Conservation (phyloP, 2,113 vertebrate genomes). For the Pica pica region DNA sequence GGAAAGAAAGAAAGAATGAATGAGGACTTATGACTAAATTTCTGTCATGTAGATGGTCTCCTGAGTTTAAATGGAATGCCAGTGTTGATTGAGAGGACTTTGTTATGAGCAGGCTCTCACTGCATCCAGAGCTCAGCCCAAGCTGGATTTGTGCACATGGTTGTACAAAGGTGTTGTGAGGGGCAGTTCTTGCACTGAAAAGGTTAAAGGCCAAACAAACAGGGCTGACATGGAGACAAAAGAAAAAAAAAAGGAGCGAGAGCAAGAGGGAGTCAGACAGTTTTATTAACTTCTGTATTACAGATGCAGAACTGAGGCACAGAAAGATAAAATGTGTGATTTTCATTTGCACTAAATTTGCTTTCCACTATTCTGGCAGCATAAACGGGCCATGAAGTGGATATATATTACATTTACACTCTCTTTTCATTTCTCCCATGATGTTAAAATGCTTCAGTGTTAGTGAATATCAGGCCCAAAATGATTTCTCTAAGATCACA, state of each 20-base stretch:
- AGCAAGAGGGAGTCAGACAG: not conserved
- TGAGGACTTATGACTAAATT: not conserved
- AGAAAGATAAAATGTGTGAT: conserved; percentile 52
- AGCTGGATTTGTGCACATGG: not conserved
- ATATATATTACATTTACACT: conserved; percentile 55
- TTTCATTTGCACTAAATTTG: conserved; percentile 60
- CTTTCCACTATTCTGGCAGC: conserved; percentile 48
- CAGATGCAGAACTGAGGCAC: conserved; percentile 32
- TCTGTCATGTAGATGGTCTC: not conserved
- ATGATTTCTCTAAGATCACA: conserved; percentile 7
- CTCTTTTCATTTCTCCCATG: conserved; percentile 41
- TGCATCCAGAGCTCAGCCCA: not conserved
- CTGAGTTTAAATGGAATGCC: not conserved
- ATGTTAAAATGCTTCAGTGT: conserved; percentile 33
- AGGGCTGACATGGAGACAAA: not conserved
- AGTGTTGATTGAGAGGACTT: not conserved
- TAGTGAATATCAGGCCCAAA: conserved; percentile 14
- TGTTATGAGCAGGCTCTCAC: not conserved
- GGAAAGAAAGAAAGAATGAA: not conserved
- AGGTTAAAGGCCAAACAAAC: not conserved
- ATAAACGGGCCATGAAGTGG: conserved; percentile 47
- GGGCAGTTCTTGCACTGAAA: not conserved
- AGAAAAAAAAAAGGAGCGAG: not conserved
- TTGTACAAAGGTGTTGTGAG: not conserved
- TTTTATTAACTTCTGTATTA: conserved; percentile 55